phyloP scores from a whole-genome alignment of 30 jellyfish, hydroid and myxozoan genomes.

The Turritopsis dohrnii region DNA sequence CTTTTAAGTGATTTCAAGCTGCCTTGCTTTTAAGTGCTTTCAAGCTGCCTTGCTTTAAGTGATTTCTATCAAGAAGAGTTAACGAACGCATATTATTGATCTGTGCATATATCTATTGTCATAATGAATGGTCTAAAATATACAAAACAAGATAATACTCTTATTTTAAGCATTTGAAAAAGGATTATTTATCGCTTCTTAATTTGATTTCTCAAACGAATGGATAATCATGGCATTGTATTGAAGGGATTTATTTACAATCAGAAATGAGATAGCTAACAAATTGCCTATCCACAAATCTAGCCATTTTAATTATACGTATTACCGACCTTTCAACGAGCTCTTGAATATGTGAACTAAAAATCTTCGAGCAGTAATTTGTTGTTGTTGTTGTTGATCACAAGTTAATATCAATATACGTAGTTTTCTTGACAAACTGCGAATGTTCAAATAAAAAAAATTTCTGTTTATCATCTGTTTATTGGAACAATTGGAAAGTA shows the following conservation, averaged over 20 bases:
- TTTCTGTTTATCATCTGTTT: background rate
- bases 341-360: no score
- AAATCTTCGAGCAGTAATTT: background rate
- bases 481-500: background rate
- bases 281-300: background rate
- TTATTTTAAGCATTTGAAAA: background rate
- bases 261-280: background rate
- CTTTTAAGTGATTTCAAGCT: no score
- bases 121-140: no score
- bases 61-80: no score
- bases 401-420: no score
- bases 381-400: background rate
- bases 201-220: no score
- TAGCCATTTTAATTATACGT: background rate
- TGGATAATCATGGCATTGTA: background rate
- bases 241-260: background rate
- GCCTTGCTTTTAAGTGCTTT: no score
- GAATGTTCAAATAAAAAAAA: background rate
- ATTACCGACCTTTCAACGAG: background rate
- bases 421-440: no score
- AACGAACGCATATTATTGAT: no score
- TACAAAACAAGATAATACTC: no score
- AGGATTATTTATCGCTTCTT: background rate
- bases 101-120: no score
- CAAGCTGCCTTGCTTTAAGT: no score